phyloP scores from a whole-genome alignment of 2,113 vertebrate genomes.

The Gorsachius goisagi region DNA sequence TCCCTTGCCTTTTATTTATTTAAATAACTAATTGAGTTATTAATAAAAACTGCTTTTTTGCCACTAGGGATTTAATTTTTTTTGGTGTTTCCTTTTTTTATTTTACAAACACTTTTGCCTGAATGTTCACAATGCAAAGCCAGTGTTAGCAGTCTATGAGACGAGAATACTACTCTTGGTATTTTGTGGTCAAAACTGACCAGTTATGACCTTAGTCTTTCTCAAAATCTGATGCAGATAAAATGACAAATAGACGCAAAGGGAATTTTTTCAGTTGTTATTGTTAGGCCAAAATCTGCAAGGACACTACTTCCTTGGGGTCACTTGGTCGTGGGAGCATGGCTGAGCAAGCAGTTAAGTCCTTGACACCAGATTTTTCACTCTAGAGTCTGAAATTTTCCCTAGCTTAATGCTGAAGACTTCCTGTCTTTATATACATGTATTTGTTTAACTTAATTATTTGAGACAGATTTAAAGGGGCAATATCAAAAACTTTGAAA shows the following conservation, averaged over 20 bases:
- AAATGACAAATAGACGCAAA: background rate
- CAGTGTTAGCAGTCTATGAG: background rate
- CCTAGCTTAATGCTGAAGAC: background rate
- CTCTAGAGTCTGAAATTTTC: background rate
- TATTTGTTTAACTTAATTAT: background rate
- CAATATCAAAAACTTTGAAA: background rate
- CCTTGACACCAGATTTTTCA: background rate
- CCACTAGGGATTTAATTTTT: slow-evolving; percentile 43
- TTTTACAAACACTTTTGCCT: background rate
- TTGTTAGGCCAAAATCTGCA: background rate
- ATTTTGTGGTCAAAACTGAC: background rate
- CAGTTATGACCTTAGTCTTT: background rate
- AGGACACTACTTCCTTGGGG: background rate
- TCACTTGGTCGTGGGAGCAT: background rate
- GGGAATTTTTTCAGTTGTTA: background rate
- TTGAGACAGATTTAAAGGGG: background rate
- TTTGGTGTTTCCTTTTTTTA: background rate
- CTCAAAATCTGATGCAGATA: background rate
- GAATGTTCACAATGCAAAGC: background rate
- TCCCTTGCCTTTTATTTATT: slow-evolving; percentile 77
- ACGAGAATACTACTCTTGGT: background rate
- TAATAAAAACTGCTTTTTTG: slow-evolving; percentile 68
- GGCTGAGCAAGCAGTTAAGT: background rate
- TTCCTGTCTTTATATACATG: background rate
- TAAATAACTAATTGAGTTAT: slow-evolving; percentile 54